phyloP scores from a whole-genome alignment of 2,888 invertebrate genomes.

The Dexiosoma caninum region DNA sequence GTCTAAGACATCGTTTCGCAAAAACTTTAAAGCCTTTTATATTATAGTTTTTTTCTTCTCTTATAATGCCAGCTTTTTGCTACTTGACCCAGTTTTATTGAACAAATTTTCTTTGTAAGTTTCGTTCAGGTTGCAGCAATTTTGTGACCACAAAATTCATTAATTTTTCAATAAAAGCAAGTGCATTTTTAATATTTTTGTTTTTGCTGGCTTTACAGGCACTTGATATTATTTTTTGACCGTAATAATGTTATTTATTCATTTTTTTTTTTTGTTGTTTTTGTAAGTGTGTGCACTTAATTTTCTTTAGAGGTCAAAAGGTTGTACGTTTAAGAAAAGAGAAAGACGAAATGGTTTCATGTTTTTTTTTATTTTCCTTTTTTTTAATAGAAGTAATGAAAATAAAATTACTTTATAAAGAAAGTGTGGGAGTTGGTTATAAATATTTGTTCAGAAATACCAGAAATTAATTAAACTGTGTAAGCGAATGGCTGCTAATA shows the following conservation, averaged over 20 bases:
- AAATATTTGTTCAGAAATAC: no score
- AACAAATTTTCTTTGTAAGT: not conserved
- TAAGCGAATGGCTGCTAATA: not conserved
- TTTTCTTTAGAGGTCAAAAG: slow-evolving; percentile 51
- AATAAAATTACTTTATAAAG: slow-evolving; percentile 18
- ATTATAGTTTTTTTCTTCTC: slow-evolving; percentile 30
- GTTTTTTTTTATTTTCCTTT: no score
- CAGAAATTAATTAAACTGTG: not conserved
- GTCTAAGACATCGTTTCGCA: no score
- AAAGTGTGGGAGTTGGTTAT: slow-evolving; percentile 28
- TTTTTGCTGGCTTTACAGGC: not conserved
- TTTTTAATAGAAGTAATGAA: not conserved
- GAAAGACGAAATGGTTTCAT: slow-evolving; percentile 11
- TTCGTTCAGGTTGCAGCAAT: slow-evolving; percentile 45
- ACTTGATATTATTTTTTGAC: slow-evolving; percentile 11
- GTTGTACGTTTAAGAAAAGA: slow-evolving; percentile 29
- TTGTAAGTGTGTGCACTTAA: slow-evolving; percentile 17
- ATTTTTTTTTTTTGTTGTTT: slow-evolving; percentile 23
- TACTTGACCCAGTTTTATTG: slow-evolving; percentile 46
- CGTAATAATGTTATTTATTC: no score
- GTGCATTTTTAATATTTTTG: slow-evolving; percentile 19
- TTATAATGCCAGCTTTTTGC: not conserved
- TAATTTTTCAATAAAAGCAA: slow-evolving; percentile 42
- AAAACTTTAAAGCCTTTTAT: no score
- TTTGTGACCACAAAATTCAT: slow-evolving; percentile 56